Base-by-base conservation (phyloP, 1,140 invertebrate genomes). In the Cherax quadricarinatus region DNA sequence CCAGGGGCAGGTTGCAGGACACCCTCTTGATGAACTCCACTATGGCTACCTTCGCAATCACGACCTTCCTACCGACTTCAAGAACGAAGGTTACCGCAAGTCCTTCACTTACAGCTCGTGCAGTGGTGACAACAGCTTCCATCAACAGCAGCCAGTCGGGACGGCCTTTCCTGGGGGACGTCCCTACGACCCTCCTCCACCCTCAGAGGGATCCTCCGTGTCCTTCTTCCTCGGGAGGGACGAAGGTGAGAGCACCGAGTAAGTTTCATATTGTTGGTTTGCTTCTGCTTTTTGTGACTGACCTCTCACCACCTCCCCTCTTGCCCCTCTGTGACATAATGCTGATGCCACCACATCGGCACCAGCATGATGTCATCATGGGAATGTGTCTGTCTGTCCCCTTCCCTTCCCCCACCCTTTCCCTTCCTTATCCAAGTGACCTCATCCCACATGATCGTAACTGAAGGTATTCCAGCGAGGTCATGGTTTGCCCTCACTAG, bases 171-270 rank as follows among this genome's bases (percentile, higher is more conserved):
- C 78, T n/a, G 51, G 21, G 49, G 51, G 14, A 41, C 21, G 10
- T 3, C 88, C 21, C 24, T 73, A 51, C 81, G 49, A 21, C 66
- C 49, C 49, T n/a, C 62, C 49, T 30, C 88, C 79, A 41, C 57
- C 88, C 18, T 78, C 88, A 62, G 88, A 41, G 24, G 87, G 78
- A 87, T 60, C 60, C 9, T 88, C 91, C 79, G 80, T 73, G 88
- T 96, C 96, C 93, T 95, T 96, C 90, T 96, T 96, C 95, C 89
- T 96, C 96, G 95, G 96, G 96, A 95, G 96, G 96, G 96, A 88
- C 70, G 91, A 97, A 97, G 97, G 97, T 97, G 96, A 96, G 96
- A 96, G 96, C 96, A 96, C 96, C 96, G 96, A 97, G 97, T 97
- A 97, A 97, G 97, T 97, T 96, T 81, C 85, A 83, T 51, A 84